Conservation (phyloP, 2,888 invertebrate species). For the Hofmannophila pseudospretella region DNA sequence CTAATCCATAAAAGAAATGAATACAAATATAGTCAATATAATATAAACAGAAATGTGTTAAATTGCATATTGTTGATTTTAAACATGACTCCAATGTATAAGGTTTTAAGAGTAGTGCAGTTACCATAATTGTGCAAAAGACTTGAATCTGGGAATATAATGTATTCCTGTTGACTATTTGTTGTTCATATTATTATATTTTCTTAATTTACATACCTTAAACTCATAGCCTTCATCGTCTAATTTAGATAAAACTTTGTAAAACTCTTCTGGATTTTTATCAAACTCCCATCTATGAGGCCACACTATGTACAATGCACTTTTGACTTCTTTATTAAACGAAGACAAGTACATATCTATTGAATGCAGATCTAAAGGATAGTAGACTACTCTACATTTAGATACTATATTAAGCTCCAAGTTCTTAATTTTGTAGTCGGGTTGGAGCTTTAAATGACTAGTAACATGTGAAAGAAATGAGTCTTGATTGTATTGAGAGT, state of each 20-base stretch:
- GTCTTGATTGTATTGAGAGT: slow-evolving; percentile 74
- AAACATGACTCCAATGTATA: background rate
- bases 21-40: too few relatives aligned
- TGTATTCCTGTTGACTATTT: too few relatives aligned
- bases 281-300: slow-evolving; percentile 87
- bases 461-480: slow-evolving; percentile 6
- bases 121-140: too few relatives aligned
- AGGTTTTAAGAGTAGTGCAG: too few relatives aligned
- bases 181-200: too few relatives aligned
- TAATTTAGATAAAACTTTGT: slow-evolving; percentile 7
- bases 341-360: slow-evolving; percentile 10
- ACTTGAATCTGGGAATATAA: too few relatives aligned
- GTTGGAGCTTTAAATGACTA: slow-evolving; percentile 5
- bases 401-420: background rate
- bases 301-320: slow-evolving; percentile 11
- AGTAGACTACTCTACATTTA: slow-evolving; percentile 57
- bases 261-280: slow-evolving; percentile 75
- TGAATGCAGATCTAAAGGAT: slow-evolving; percentile 68
- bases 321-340: background rate
- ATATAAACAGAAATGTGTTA: too few relatives aligned
- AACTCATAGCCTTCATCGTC: slow-evolving; percentile 5
- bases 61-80: background rate
- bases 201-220: slow-evolving; percentile 8
- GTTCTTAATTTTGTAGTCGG: slow-evolving; percentile 4
- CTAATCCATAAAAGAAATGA: too few relatives aligned